phyloP scores from a whole-genome alignment of 1,140 invertebrate genomes.

The Zaprionus inermis region DNA sequence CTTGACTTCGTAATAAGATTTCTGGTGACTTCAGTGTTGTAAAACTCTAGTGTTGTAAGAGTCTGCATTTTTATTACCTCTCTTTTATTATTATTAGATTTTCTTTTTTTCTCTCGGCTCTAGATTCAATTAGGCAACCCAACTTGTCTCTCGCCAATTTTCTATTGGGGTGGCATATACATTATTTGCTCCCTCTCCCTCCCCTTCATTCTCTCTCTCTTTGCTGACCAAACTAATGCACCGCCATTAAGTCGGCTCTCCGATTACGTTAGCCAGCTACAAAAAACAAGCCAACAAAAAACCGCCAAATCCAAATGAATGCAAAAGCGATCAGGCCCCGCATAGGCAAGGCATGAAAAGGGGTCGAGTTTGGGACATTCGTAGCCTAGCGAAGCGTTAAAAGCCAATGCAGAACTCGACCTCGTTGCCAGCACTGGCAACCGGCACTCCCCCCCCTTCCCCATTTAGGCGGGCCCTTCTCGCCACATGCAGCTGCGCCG shows the following conservation, averaged over 20 bases:
- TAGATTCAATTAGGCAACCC: background rate
- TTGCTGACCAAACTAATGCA: constrained; percentile 59
- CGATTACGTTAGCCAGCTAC: constrained; percentile 48
- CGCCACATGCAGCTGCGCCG: constrained; percentile 6
- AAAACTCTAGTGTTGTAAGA: background rate
- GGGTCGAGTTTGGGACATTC: background rate
- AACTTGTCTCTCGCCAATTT: background rate
- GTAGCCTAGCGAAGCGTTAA: constrained; percentile 63
- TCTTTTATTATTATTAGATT: background rate
- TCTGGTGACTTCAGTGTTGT: background rate
- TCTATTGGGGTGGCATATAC: constrained; percentile 9
- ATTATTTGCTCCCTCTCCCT: constrained; percentile 20
- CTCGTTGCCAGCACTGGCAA: constrained; percentile 26
- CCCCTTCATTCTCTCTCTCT: background rate
- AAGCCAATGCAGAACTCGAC: constrained; percentile 52
- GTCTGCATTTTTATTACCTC: background rate
- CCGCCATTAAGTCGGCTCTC: constrained; percentile 68
- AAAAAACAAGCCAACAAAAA: constrained; percentile 33
- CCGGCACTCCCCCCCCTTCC: background rate
- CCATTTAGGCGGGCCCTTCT: background rate
- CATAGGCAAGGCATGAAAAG: too few species aligned
- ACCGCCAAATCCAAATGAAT: constrained; percentile 72
- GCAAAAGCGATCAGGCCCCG: constrained; percentile 52
- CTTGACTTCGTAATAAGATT: background rate
- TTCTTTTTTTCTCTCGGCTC: background rate